Conservation (phyloP, 1,140 invertebrate species). For the Pararge aegeria region DNA sequence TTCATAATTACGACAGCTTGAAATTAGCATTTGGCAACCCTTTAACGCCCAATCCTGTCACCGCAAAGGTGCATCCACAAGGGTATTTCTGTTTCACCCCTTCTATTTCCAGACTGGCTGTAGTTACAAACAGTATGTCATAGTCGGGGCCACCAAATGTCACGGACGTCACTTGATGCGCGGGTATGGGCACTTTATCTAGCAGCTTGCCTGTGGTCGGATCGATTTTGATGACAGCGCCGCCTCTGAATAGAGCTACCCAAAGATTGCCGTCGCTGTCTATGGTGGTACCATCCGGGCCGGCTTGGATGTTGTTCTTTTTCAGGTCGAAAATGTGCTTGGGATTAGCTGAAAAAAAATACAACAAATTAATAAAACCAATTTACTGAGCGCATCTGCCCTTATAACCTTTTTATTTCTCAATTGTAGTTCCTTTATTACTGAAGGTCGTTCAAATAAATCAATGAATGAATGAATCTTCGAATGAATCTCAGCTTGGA, state of each 20-base stretch:
- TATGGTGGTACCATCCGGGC: slow-evolving; percentile 87
- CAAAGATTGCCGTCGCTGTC: slow-evolving; percentile 86
- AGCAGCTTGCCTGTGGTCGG: slow-evolving; percentile 74
- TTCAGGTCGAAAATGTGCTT: slow-evolving; percentile 80
- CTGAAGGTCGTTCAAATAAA: too few relatives aligned
- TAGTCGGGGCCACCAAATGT: slow-evolving; percentile 89
- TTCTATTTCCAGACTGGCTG: slow-evolving; percentile 68
- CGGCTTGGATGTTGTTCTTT: slow-evolving; percentile 69
- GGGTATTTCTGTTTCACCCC: slow-evolving; percentile 79
- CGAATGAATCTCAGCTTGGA: too few relatives aligned
- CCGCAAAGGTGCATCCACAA: slow-evolving; percentile 86
- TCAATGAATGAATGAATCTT: too few relatives aligned
- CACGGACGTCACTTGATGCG: slow-evolving; percentile 86
- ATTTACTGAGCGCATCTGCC: background rate
- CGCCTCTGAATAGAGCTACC: slow-evolving; percentile 83
- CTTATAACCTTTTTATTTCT: too few relatives aligned
- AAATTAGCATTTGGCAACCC: slow-evolving; percentile 67
- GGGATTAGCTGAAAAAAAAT: slow-evolving; percentile 74
- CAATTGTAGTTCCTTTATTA: too few relatives aligned
- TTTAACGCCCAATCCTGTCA: slow-evolving; percentile 83
- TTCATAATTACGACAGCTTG: slow-evolving; percentile 25
- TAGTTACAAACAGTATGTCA: slow-evolving; percentile 89
- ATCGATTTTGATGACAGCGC: slow-evolving; percentile 61
- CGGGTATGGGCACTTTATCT: slow-evolving; percentile 82
- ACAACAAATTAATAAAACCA: background rate